phyloP scores from a whole-genome alignment of 1,140 invertebrate genomes.

The Anagrus nilaparvatae region DNA sequence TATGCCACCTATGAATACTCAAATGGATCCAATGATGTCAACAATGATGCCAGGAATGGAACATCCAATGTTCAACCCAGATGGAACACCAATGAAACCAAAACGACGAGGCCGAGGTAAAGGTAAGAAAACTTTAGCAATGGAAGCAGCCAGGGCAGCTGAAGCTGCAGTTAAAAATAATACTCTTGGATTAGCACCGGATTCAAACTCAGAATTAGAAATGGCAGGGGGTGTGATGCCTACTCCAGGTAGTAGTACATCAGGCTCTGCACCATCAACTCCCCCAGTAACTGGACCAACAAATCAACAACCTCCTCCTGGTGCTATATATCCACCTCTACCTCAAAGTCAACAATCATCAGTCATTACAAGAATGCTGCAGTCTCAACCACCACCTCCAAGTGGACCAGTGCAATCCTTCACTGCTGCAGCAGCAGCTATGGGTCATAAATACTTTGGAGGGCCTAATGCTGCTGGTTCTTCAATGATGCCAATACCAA shows the following conservation, averaged over 20 bases:
- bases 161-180: constrained; percentile 33
- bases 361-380: constrained; percentile 54
- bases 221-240: constrained; percentile 31
- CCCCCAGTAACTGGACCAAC: constrained; percentile 28
- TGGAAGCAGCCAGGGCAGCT: constrained; percentile 41
- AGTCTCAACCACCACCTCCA: constrained; percentile 42
- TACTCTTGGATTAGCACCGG: constrained; percentile 23
- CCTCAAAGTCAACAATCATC: constrained; percentile 46
- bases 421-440: constrained; percentile 37
- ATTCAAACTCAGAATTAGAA: constrained; percentile 33
- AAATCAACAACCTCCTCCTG: constrained; percentile 23
- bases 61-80: constrained; percentile 27
- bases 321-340: constrained; percentile 31
- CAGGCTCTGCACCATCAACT: constrained; percentile 37
- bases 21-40: constrained; percentile 23
- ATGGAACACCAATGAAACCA: constrained; percentile 35
- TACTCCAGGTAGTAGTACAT: constrained; percentile 38
- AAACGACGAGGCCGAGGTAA: constrained; percentile 45
- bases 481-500: constrained; percentile 33
- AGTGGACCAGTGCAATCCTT: constrained; percentile 35
- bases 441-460: constrained; percentile 42
- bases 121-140: constrained; percentile 46
- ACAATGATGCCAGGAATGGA: constrained; percentile 23
- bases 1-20: too few species aligned
- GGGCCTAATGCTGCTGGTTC: constrained; percentile 25